Conservation (phyloP, 1,140 invertebrate species). For the Caligus rogercresseyi region DNA sequence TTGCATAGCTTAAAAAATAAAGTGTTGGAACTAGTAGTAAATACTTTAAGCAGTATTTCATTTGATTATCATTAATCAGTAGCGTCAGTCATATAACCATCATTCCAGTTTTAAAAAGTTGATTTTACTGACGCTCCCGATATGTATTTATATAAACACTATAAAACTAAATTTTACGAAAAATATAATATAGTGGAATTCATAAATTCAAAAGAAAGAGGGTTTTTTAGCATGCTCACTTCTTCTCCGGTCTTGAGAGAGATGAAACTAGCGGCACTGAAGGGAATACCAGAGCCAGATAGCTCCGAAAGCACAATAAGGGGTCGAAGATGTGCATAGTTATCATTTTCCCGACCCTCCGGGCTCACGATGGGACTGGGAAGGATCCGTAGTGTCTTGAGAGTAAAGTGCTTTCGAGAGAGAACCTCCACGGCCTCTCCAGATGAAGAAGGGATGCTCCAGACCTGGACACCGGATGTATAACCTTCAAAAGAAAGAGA, state of each 20-base stretch:
- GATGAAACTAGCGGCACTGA: slow-evolving; percentile 69
- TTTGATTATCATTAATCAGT: too few species aligned
- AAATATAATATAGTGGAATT: neutral
- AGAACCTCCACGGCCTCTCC: slow-evolving; percentile 79
- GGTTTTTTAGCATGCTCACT: slow-evolving; percentile 37
- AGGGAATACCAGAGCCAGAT: slow-evolving; percentile 53
- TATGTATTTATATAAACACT: slow-evolving; percentile 18
- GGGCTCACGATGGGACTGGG: neutral
- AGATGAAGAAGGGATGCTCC: slow-evolving; percentile 48
- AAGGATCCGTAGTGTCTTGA: slow-evolving; percentile 32
- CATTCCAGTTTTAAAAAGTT: too few species aligned
- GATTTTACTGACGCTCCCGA: too few species aligned
- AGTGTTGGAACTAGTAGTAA: too few species aligned
- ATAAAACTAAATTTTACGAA: slow-evolving; percentile 9
- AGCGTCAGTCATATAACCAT: too few species aligned
- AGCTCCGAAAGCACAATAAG: slow-evolving; percentile 19
- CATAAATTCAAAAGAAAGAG: slow-evolving; percentile 2
- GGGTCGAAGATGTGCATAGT: slow-evolving; percentile 19
- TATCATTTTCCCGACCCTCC: slow-evolving; percentile 11
- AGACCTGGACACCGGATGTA: slow-evolving; percentile 36
- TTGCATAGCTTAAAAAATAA: too few species aligned
- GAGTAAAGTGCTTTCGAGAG: slow-evolving; percentile 68
- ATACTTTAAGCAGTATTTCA: too few species aligned
- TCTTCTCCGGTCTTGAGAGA: slow-evolving; percentile 73
- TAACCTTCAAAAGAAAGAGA: slow-evolving; percentile 10